Evolutionary conservation across 2,113 vertebrate species (phyloP).

Genomic region (Corydoras sp.): DNA sequence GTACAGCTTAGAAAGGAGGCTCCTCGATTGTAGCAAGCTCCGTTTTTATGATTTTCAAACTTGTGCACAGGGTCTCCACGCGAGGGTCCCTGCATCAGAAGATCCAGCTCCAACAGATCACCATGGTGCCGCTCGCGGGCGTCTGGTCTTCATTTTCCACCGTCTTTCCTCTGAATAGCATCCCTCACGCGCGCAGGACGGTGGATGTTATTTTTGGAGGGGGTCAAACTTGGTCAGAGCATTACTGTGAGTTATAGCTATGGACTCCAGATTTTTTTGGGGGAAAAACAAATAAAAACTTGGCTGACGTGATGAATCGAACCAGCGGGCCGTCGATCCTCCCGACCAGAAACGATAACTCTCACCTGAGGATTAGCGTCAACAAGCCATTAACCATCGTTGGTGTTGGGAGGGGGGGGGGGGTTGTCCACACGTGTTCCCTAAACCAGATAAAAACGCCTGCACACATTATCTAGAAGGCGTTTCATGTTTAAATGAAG

Average conservation of each 20-base stretch:
- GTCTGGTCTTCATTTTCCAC: conserved; percentile 32
- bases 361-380: conserved; percentile 4
- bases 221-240: conserved; percentile 25
- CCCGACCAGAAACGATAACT: conserved; percentile 17
- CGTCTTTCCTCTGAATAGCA: conserved; percentile 25
- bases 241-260: conserved; percentile 31
- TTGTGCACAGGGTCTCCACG: too few relatives aligned
- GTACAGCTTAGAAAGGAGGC: too few relatives aligned
- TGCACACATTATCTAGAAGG: conserved; percentile 2
- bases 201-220: conserved; percentile 23
- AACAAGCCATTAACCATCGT: conserved; percentile 4
- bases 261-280: conserved; percentile 18
- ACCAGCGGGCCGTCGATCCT: conserved; percentile 12
- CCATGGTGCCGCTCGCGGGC: conserved; percentile 3
- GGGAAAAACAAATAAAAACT: conserved; percentile 1
- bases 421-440: not conserved
- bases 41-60: too few relatives aligned
- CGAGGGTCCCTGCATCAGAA: not conserved
- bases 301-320: conserved; percentile 10
- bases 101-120: conserved; percentile 25
- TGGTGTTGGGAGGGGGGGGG: not conserved
- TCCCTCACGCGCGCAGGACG: not conserved
- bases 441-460: not conserved
- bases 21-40: too few relatives aligned
- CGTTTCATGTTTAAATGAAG: too few relatives aligned